phyloP scores from a whole-genome alignment of 2,113 vertebrate genomes.

The Caranx ignobilis region DNA sequence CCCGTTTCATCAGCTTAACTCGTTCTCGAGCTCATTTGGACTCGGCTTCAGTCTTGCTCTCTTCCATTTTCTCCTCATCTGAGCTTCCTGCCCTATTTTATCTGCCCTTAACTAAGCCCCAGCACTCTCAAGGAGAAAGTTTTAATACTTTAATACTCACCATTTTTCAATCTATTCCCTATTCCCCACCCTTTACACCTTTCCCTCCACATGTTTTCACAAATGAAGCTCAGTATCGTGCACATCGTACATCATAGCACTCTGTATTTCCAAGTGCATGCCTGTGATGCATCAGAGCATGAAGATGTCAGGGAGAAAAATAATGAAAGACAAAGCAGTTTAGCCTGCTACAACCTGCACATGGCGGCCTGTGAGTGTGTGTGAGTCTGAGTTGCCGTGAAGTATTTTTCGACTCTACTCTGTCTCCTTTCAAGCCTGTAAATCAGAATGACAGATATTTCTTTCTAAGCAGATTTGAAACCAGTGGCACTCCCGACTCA shows the following conservation, averaged over 20 bases:
- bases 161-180: conserved; percentile 11
- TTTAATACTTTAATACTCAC: conserved; percentile 36
- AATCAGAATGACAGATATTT: conserved; percentile 44
- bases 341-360: conserved; percentile 61
- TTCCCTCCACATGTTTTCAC: conserved; percentile 8
- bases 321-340: conserved; percentile 62
- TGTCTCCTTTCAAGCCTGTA: conserved; percentile 17
- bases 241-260: conserved; percentile 19
- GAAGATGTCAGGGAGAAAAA: conserved; percentile 55
- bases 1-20: conserved; percentile 18
- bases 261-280: conserved; percentile 48
- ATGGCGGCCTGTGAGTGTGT: neutral
- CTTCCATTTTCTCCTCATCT: conserved; percentile 1
- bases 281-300: conserved; percentile 52
- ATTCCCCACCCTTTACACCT: conserved; percentile 11
- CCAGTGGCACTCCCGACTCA: conserved; percentile 3
- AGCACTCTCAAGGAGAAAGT: neutral
- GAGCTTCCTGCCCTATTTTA: conserved; percentile 25
- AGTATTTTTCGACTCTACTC: conserved; percentile 6
- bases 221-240: conserved; percentile 13
- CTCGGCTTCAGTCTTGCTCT: neutral
- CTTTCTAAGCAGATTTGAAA: conserved; percentile 34
- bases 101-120: conserved; percentile 8
- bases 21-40: conserved; percentile 10
- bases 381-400: conserved; percentile 5